phyloP scores from a whole-genome alignment of 2,797 vertebrate genomes.

The Acanthornis magna region DNA sequence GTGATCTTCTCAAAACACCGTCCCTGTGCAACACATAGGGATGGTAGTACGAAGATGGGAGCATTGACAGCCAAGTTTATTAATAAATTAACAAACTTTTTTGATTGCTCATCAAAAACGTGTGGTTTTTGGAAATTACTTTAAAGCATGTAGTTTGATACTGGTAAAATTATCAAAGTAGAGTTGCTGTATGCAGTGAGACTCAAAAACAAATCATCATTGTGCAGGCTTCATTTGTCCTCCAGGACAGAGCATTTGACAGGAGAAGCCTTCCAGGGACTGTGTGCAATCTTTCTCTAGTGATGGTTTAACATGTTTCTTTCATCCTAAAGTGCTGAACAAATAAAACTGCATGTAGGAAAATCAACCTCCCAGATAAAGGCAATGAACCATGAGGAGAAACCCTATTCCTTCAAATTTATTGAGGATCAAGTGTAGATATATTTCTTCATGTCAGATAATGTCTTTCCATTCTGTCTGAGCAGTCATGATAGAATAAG shows the following conservation, averaged over 20 bases:
- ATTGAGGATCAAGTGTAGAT: constrained; percentile 37
- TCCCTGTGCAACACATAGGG: accelerated
- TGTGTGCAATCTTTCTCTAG: background rate
- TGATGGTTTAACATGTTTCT: constrained; percentile 7
- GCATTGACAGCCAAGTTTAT: background rate
- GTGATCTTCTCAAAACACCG: background rate
- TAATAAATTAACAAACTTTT: background rate
- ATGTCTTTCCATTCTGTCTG: constrained; percentile 4
- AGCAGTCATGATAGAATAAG: background rate
- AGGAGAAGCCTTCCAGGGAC: background rate
- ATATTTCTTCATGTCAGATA: constrained; percentile 14
- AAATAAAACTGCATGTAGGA: background rate
- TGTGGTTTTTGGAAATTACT: background rate
- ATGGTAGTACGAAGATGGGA: background rate
- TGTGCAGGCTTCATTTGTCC: background rate
- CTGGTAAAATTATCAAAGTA: background rate
- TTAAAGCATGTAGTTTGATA: background rate
- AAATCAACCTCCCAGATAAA: constrained; percentile 17
- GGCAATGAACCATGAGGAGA: background rate
- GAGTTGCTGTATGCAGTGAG: accelerated
- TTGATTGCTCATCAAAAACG: background rate
- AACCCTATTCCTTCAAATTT: constrained; percentile 35
- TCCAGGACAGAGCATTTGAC: background rate
- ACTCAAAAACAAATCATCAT: background rate
- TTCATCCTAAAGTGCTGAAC: constrained; percentile 17